Evolutionary conservation across 2,113 vertebrate genomes (phyloP).

Genomic region (Callocephalon fimbriatum): DNA sequence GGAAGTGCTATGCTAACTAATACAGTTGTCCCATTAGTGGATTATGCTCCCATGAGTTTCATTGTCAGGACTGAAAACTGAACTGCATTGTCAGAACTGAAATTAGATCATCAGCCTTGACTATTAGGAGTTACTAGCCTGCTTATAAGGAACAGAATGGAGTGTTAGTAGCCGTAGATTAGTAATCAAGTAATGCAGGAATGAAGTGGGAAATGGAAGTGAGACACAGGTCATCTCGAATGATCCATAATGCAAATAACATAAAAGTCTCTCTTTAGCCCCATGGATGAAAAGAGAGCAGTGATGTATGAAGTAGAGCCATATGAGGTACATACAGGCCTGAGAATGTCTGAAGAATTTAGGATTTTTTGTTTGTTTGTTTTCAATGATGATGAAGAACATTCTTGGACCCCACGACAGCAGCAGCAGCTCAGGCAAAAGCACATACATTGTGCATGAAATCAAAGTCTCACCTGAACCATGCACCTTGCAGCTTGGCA

Average conservation of each 20-base stretch:
- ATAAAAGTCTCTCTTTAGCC: not conserved
- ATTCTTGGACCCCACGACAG: fast-evolving
- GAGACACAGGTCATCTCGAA: fast-evolving
- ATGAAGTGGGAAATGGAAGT: not conserved
- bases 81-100: not conserved
- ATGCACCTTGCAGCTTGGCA: not conserved
- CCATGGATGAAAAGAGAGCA: not conserved
- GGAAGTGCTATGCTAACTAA: not conserved
- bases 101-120: not conserved
- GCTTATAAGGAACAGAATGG: not conserved
- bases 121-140: not conserved
- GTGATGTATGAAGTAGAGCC: not conserved
- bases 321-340: not conserved
- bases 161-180: not conserved
- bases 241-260: not conserved
- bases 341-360: not conserved
- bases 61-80: not conserved
- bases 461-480: not conserved
- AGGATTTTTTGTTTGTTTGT: not conserved
- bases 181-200: not conserved
- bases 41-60: not conserved
- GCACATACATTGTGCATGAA: not conserved
- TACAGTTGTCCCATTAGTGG: not conserved
- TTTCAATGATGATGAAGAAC: not conserved
- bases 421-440: not conserved